Evolutionary conservation across 2,888 invertebrate species (phyloP).

Genomic region (Papilio protenor): DNA sequence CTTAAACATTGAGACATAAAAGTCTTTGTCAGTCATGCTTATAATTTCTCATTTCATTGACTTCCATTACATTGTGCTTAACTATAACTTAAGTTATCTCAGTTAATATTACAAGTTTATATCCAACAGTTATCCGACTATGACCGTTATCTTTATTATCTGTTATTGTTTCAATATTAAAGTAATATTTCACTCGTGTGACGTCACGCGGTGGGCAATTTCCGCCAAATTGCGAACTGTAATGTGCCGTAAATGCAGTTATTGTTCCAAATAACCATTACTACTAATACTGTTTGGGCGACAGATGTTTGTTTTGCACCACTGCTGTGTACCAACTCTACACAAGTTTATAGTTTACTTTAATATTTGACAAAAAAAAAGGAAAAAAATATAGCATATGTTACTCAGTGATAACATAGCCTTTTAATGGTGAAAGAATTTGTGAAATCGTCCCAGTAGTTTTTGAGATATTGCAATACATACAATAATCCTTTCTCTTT

Average conservation of each 20-base stretch:
- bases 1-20: too few relatives aligned
- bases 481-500: too few relatives aligned
- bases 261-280: constrained; percentile 25
- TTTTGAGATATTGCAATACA: too few relatives aligned
- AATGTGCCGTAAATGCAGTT: constrained; percentile 29
- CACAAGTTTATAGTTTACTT: neutral
- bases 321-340: neutral
- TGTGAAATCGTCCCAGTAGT: too few relatives aligned
- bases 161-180: constrained; percentile 20
- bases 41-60: too few relatives aligned
- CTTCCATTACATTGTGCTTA: too few relatives aligned
- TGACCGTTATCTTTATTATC: neutral
- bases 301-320: constrained; percentile 11
- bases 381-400: too few relatives aligned
- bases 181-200: constrained; percentile 12
- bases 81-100: neutral
- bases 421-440: too few relatives aligned
- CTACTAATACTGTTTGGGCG: constrained; percentile 20
- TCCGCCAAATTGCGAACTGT: constrained; percentile 25
- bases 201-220: constrained; percentile 23
- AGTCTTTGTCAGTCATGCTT: too few relatives aligned
- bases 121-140: neutral
- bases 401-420: too few relatives aligned
- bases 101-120: neutral
- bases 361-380: neutral